These are phyloP conservation scores for Thalassarche chlororhynchos DNA, from an alignment of 2,113 vertebrate species.

Conservation along the genomic window DNA sequence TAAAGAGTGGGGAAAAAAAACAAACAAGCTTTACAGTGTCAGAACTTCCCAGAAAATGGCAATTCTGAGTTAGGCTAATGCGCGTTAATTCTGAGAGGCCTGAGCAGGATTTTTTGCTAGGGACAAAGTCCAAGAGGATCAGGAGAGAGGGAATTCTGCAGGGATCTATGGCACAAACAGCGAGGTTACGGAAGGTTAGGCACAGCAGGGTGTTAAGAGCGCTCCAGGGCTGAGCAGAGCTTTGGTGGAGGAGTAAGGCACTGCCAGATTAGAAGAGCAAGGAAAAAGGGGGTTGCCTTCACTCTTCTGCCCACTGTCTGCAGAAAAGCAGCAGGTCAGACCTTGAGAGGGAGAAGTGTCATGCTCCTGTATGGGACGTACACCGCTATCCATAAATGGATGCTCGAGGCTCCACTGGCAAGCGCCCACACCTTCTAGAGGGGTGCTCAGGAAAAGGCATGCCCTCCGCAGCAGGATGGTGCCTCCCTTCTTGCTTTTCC, in stretches of 20 bases:
- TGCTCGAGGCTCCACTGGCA: neutral
- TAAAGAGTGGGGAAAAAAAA: neutral
- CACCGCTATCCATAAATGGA: rapidly evolving
- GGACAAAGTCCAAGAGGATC: conserved; percentile 1
- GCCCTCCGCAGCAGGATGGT: neutral
- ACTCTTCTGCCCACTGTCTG: neutral
- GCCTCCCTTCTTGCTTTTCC: neutral
- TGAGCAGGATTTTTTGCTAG: neutral
- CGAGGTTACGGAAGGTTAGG: neutral
- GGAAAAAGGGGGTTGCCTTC: neutral
- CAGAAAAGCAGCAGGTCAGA: neutral
- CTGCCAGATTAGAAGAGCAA: neutral
- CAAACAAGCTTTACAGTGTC: neutral
- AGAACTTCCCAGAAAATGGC: conserved; percentile 9
- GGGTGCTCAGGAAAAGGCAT: neutral
- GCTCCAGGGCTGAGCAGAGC: neutral
- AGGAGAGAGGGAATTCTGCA: neutral
- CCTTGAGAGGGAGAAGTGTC: neutral
- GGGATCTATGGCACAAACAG: neutral
- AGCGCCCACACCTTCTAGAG: neutral
- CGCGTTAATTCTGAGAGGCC: neutral
- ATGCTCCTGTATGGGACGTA: neutral
- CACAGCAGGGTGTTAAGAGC: neutral
- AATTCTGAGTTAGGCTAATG: neutral
- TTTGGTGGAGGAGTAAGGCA: neutral